phyloP scores from a whole-genome alignment of 2,888 invertebrate genomes.

The Andrena chrysosceles region DNA sequence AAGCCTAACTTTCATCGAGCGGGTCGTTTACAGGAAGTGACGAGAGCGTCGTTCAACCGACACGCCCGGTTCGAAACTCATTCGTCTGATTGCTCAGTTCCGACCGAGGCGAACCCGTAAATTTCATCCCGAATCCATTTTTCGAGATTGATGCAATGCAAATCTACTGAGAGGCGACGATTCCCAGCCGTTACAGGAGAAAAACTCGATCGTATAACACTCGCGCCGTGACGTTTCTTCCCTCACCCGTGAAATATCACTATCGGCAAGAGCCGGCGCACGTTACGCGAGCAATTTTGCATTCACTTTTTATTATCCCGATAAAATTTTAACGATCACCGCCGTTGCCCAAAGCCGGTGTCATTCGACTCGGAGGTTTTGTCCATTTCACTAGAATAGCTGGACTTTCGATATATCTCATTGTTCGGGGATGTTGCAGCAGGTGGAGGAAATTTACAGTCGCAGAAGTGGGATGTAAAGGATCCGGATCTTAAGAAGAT shows the following conservation, averaged over 20 bases:
- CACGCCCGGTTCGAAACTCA: conserved; percentile 23
- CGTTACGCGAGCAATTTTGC: background rate
- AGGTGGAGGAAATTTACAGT: too few relatives aligned
- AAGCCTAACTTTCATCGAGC: background rate
- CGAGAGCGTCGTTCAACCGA: conserved; percentile 1
- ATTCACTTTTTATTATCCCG: too few relatives aligned
- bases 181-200: conserved; percentile 18
- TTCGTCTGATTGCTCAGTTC: conserved; percentile 38
- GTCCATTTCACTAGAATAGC: too few relatives aligned
- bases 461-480: too few relatives aligned
- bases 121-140: conserved; percentile 44
- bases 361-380: too few relatives aligned
- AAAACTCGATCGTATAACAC: conserved; percentile 21
- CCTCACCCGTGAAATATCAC: conserved; percentile 26
- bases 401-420: too few relatives aligned
- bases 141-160: conserved; percentile 45
- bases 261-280: background rate
- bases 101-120: conserved; percentile 14
- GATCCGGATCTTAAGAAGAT: background rate
- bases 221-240: conserved; percentile 16
- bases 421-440: too few relatives aligned
- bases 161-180: conserved; percentile 16
- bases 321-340: too few relatives aligned
- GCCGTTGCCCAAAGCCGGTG: too few relatives aligned
- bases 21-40: background rate